These are phyloP conservation scores for Agelastica alni DNA, from an alignment of 2,888 invertebrate species.

Conservation along the genomic window DNA sequence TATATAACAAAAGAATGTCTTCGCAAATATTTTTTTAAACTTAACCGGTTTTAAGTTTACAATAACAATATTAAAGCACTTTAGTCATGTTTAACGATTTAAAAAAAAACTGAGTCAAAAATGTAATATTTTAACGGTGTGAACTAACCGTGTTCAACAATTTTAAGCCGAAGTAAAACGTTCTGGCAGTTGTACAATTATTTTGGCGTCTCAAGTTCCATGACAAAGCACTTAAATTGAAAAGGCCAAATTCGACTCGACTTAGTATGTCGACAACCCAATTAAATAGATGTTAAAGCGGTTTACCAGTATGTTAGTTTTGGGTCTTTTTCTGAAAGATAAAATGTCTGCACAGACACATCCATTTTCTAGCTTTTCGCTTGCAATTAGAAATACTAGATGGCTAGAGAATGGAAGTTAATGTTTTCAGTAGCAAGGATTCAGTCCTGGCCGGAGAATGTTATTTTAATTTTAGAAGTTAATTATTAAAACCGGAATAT, in stretches of 20 bases:
- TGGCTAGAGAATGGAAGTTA: background rate
- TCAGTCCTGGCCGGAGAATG: no score
- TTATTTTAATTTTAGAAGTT: no score
- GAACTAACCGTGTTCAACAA: background rate
- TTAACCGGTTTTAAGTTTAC: no score
- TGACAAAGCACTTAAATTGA: slow-evolving; percentile 28
- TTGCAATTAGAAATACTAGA: background rate
- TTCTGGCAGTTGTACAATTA: slow-evolving; percentile 25
- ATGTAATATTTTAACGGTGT: background rate
- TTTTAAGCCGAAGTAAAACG: slow-evolving; percentile 12
- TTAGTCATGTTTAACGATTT: no score
- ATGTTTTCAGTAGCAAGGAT: background rate
- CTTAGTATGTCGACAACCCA: slow-evolving; percentile 48
- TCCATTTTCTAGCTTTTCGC: slow-evolving; percentile 13
- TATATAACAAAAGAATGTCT: no score
- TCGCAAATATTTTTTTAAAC: no score
- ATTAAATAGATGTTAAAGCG: slow-evolving; percentile 48
- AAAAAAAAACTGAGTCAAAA: no score
- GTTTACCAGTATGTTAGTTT: slow-evolving; percentile 37
- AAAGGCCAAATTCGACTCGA: slow-evolving; percentile 20
- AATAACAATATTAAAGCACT: no score
- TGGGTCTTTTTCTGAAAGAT: slow-evolving; percentile 21
- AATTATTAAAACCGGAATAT: no score
- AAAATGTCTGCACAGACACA: slow-evolving; percentile 21
- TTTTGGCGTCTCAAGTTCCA: slow-evolving; percentile 22